These are phyloP conservation scores for Clavelina lepadiformis DNA, from an alignment of 23 tunicate genomes.

Conservation along the genomic window DNA sequence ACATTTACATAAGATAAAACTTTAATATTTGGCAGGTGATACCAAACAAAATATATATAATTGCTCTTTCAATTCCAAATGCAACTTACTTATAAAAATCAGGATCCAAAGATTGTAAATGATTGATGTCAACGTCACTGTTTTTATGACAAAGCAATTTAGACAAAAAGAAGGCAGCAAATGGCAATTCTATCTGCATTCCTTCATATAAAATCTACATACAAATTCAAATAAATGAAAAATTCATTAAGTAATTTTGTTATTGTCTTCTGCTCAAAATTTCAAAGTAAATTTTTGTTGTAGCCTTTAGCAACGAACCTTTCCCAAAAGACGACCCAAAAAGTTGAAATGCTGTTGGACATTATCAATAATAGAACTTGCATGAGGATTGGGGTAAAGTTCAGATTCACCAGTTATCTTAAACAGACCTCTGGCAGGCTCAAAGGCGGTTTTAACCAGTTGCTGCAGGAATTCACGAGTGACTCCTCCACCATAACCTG, in stretches of 20 bases:
- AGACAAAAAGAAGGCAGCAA: conserved; percentile 85
- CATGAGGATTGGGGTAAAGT: conserved; percentile 73
- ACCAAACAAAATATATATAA: no score
- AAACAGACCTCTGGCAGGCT: conserved; percentile 66
- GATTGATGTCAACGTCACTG: conserved; percentile 84
- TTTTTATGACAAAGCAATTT: conserved; percentile 44
- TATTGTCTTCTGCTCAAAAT: neutral
- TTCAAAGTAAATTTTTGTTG: neutral
- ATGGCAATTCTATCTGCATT: conserved; percentile 78
- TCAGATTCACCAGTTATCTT: conserved; percentile 44
- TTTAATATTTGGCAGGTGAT: no score
- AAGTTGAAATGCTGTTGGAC: conserved; percentile 43
- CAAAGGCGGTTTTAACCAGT: conserved; percentile 64
- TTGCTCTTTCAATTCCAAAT: no score
- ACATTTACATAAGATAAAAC: no score
- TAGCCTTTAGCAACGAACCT: conserved; percentile 27
- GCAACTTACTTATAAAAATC: conserved; percentile 75
- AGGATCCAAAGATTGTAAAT: conserved; percentile 81
- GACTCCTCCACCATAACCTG: conserved; percentile 84
- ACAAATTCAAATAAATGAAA: neutral
- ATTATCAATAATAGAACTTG: conserved; percentile 28
- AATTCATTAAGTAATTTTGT: neutral
- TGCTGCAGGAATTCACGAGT: conserved; percentile 83
- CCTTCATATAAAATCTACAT: conserved; percentile 78
- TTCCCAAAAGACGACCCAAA: conserved; percentile 78